A percentile compares a stretch with the other conserved stretches of the same genome.
phyloP scores from a whole-genome alignment of 2,113 vertebrate species.

The Enhydra lutris region DNA sequence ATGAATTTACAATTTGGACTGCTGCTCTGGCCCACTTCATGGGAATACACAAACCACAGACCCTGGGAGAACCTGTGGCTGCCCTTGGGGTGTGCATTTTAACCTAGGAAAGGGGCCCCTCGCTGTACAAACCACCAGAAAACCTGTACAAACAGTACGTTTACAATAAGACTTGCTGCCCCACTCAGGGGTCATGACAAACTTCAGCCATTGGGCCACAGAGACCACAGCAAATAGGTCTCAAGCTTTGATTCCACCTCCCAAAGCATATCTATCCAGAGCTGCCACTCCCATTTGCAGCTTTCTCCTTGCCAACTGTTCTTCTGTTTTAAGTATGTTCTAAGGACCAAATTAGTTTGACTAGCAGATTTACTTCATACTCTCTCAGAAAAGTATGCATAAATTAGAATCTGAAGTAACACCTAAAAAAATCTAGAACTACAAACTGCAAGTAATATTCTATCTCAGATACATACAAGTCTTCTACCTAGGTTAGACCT shows the following conservation, averaged over 20 bases:
- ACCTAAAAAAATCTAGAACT: neutral
- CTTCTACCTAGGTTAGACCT: neutral
- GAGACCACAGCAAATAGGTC: neutral
- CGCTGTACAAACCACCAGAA: neutral
- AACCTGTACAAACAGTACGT: neutral
- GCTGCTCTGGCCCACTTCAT: neutral
- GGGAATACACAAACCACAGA: neutral
- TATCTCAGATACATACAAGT: neutral
- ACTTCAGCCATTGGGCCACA: neutral
- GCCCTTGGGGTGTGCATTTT: neutral
- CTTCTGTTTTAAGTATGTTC: conserved; percentile 36
- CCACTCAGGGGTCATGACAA: neutral
- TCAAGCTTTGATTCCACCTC: neutral
- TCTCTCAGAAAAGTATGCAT: neutral
- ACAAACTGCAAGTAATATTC: neutral
- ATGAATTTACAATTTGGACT: neutral
- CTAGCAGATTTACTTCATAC: neutral
- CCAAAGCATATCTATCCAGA: neutral
- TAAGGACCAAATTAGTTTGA: conserved; percentile 7
- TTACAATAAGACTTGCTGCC: neutral
- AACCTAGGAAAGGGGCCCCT: neutral
- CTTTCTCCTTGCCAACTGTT: neutral
- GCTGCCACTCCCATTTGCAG: neutral
- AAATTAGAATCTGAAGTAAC: neutral
- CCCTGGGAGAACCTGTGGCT: neutral